Percentiles rank a stretch among this genome's conserved stretches.
Conservation (phyloP, 2,888 invertebrate species). For the Cenopis cana region DNA sequence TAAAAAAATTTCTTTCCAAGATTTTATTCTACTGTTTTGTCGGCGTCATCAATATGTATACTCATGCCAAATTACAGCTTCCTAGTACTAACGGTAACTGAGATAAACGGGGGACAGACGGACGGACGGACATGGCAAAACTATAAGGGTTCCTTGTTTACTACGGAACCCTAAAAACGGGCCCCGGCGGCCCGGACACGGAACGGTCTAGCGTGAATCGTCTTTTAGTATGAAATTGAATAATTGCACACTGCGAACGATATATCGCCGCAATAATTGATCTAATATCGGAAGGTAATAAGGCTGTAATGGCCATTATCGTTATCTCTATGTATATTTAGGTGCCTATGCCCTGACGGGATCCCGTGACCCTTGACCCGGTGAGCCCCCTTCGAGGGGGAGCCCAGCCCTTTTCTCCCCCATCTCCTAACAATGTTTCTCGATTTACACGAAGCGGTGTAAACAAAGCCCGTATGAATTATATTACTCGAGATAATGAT, state of each 20-base stretch:
- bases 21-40: too few species aligned
- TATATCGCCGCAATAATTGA: conserved; percentile 59
- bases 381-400: conserved; percentile 50
- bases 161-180: too few species aligned
- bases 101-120: too few species aligned
- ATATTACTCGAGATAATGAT: conserved; percentile 35
- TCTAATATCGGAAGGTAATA: conserved; percentile 64
- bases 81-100: too few species aligned
- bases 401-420: conserved; percentile 51
- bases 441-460: conserved; percentile 47
- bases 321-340: conserved; percentile 58
- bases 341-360: conserved; percentile 54
- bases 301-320: conserved; percentile 67
- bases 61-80: too few species aligned
- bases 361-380: conserved; percentile 71
- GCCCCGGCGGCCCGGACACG: too few species aligned
- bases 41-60: too few species aligned
- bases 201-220: too few species aligned
- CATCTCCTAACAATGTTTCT: conserved; percentile 57
- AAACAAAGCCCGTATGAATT: conserved; percentile 47
- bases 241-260: conserved; percentile 51
- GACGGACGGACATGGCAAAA: too few species aligned
- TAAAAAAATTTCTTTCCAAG: too few species aligned
- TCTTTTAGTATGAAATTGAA: conserved; percentile 9
- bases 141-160: too few species aligned